Evolutionary conservation across 2,797 vertebrate genomes (phyloP).

Genomic region (Ciconia nigra): DNA sequence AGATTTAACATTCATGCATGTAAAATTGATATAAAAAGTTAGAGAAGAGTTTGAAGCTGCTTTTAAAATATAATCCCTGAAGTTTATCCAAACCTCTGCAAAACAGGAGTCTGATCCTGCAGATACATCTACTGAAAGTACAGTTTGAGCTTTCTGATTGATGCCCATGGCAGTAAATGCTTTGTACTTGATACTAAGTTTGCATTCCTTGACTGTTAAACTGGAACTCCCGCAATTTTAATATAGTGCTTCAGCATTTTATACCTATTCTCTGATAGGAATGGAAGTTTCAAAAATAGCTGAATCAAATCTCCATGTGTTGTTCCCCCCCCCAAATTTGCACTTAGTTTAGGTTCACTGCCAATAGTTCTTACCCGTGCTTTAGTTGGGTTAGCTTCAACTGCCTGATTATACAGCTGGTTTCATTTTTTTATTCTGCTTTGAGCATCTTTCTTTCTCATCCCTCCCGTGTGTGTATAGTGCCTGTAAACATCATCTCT

Average conservation of each 20-base stretch:
- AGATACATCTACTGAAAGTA: background rate
- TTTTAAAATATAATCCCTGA: background rate
- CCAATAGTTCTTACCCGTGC: background rate
- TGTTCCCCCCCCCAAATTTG: background rate
- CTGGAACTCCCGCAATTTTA: background rate
- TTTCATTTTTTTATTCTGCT: background rate
- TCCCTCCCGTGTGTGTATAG: background rate
- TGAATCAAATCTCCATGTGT: background rate
- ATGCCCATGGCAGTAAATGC: background rate
- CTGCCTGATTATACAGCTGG: constrained; percentile 34
- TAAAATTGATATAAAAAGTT: background rate
- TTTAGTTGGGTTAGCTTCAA: background rate
- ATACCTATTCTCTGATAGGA: background rate
- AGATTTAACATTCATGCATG: constrained; percentile 3
- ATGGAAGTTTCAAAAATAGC: background rate
- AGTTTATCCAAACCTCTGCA: background rate
- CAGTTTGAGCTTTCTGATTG: background rate
- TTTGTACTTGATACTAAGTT: background rate
- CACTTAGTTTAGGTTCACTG: background rate
- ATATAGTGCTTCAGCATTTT: background rate
- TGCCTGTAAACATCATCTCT: background rate
- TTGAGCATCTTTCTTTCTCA: background rate
- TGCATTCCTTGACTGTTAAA: background rate
- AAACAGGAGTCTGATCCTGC: background rate
- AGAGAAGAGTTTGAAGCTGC: background rate